These are phyloP conservation scores for Hiodon alosoides DNA, from an alignment of 2,113 vertebrate genomes.

Conservation along the genomic window DNA sequence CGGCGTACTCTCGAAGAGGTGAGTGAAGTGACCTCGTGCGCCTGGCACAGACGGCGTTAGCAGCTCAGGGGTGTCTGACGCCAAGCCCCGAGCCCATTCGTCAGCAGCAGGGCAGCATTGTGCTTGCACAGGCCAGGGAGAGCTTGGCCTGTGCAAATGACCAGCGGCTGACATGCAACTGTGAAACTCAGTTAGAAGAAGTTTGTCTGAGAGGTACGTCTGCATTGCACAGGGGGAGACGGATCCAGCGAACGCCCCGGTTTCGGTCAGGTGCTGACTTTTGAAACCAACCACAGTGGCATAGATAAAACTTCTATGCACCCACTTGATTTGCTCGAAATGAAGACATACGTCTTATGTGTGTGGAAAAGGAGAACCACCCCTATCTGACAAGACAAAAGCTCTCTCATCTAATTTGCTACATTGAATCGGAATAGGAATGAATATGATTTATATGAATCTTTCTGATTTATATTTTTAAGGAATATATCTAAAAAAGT, in stretches of 20 bases:
- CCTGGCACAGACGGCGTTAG: too few relatives aligned
- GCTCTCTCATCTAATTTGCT: too few relatives aligned
- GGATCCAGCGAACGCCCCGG: not conserved
- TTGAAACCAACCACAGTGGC: too few relatives aligned
- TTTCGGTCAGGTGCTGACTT: not conserved
- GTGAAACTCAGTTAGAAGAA: slow-evolving; percentile 25
- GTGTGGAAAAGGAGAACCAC: too few relatives aligned
- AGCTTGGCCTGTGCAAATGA: slow-evolving; percentile 41
- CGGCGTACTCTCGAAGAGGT: not conserved
- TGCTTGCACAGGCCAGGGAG: slow-evolving; percentile 45
- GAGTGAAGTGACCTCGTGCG: not conserved
- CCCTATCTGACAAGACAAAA: too few relatives aligned
- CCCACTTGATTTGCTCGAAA: too few relatives aligned
- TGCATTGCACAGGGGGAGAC: slow-evolving; percentile 6
- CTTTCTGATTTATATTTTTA: too few relatives aligned
- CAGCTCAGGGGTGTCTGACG: not conserved
- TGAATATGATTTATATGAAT: too few relatives aligned
- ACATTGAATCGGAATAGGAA: too few relatives aligned
- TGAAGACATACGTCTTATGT: too few relatives aligned
- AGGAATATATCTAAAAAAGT: too few relatives aligned
- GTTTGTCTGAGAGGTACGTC: slow-evolving; percentile 12
- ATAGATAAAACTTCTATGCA: too few relatives aligned
- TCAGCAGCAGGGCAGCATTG: slow-evolving; percentile 43
- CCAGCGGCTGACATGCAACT: slow-evolving; percentile 39
- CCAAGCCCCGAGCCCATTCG: slow-evolving; percentile 30